Evolutionary conservation across 1,140 invertebrate genomes (phyloP), one percentile per base, ranked within the genome.

Genomic region (Mylabris phalerata): DNA sequence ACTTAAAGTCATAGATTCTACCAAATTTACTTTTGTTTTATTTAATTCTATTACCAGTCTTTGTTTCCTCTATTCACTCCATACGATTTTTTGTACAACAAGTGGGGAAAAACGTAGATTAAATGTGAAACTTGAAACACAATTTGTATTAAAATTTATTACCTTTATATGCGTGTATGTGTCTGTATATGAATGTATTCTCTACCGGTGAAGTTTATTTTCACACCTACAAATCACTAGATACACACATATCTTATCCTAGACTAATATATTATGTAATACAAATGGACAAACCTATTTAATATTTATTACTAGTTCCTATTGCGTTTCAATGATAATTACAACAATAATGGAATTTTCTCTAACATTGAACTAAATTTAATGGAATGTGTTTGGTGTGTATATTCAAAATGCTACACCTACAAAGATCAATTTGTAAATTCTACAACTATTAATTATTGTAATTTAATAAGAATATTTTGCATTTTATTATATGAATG

Each of bases 261-360:
- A 42, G 44, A 59, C 57, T 59, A 59, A 59, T 59, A 49, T 47
- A 52, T 59, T 59, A 59, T 59, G 57, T 59, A 59, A 59, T 59
- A 59, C 49, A 47, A 27, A 39, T 44, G 42, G 26, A 57, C 49
- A 52, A 50, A 46, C 43, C 49, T 47, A 50, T 38, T 59, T 52
- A 59, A 59, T 59, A 59, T 59, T 59, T 59, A 59, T 59, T 52
- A 46, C 48, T 43, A 44, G 49, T 59, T 59, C 50, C 57, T 50
- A 50, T 58, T 58, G 56, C 48, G 48, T 58, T 58, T 50, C 48
- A 48, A 52, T 50, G 32, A 59, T 59, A 52, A 59, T 51, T 41
- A 45, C 57, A 44, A 47, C 57, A 59, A 49, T 49, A 40, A 49
- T 43, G 42, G 57, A 59, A 51, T 32, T 32, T 32, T 7, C 32